Evolutionary conservation across 2,888 invertebrate species (phyloP), one percentile per base, ranked within the genome.

Genomic region (Noctua fimbriata): DNA sequence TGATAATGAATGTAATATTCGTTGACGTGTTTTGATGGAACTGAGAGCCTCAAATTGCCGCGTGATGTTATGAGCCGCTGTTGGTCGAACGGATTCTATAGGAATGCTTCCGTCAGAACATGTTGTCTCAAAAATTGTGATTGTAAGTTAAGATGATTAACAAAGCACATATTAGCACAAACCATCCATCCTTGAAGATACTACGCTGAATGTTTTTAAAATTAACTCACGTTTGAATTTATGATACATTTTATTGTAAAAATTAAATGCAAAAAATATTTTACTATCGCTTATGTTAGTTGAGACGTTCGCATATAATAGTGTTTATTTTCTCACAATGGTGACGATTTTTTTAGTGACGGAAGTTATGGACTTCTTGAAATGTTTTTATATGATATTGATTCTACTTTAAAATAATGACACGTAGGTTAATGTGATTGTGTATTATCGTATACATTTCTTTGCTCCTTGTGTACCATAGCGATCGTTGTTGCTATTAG

Each of bases 191-290:
- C 96, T 95, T 94, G 94, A 93, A 95, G 90, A 90, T 92, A 95
- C 92, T 96, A 95, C 92, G 95, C 96, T 95, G 95, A 94, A 95
- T 95, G 96, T 96, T 96, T 95, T 95, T 93, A 95, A 95, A 93
- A 94, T 95, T 89, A 93, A 95, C 92, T 95, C 96, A 96, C 95
- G 96, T 96, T 97, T 97, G 94, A 97, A 96, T 96, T 96, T 97
- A 97, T 96, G 94, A 96, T 95, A 97, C 97, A 97, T 96, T 96
- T 97, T 97, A 96, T 96, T 95, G 93, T 95, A 95, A 95, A 96
- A 95, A 90, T 90, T 88, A 86, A 90, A 88, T 84, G 88, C 86
- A 93, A 94, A 93, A 95, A 93, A 95, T 96, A 96, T 96, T 96
- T 96, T 96, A 96, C 93, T 96, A 96, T 95, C 93, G 94, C 96